Conservation (phyloP, 2,888 invertebrate species). For the Pegoplata infirma region DNA sequence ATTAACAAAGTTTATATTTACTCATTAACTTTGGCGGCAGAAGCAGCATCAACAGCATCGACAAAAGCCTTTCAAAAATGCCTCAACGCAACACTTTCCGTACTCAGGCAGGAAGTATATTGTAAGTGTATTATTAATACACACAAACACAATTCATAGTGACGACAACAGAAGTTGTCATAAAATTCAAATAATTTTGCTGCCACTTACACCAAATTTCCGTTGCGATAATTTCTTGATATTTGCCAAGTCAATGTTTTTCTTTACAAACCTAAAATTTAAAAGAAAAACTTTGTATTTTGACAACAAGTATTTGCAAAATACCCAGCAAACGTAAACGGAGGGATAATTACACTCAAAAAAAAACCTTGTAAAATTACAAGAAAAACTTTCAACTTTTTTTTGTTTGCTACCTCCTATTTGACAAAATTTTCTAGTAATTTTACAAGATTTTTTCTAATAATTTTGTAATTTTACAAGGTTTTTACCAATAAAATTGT, state of each 20-base stretch:
- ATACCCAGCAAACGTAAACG: background rate
- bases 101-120: background rate
- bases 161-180: background rate
- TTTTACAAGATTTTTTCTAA: too few species aligned
- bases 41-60: background rate
- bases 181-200: background rate
- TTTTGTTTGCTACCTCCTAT: too few species aligned
- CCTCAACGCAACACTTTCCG: background rate
- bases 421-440: too few species aligned
- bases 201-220: background rate
- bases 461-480: too few species aligned
- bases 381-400: too few species aligned
- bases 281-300: background rate
- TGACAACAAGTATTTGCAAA: background rate
- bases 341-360: too few species aligned
- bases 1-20: background rate
- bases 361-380: too few species aligned
- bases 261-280: background rate
- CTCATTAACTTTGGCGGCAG: background rate
- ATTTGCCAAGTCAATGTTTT: background rate
- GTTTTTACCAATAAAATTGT: too few species aligned
- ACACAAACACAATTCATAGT: background rate
- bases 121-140: too few species aligned
- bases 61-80: background rate
- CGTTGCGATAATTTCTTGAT: background rate